These are phyloP conservation scores for Mastomys coucha DNA, from an alignment of 2,113 vertebrate species.

Conservation along the genomic window DNA sequence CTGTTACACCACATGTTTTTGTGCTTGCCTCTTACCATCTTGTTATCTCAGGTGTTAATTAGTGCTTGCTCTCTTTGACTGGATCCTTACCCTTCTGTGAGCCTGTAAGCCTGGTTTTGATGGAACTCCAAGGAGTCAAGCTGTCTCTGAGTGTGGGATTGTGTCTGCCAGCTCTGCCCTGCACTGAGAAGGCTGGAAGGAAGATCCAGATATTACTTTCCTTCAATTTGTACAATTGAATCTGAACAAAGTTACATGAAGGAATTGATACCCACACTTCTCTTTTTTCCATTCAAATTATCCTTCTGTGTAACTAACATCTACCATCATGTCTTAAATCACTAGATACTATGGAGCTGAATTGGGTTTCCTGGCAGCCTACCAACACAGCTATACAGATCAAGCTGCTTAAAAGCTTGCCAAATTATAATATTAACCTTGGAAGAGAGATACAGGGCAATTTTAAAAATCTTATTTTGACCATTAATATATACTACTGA, in stretches of 20 bases:
- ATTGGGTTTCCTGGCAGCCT: neutral
- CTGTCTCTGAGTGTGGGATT: too few relatives aligned
- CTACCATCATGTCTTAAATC: conserved; percentile 41
- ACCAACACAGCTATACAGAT: conserved; percentile 61
- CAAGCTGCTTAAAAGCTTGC: conserved; percentile 67
- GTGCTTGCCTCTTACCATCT: too few relatives aligned
- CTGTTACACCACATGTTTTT: too few relatives aligned
- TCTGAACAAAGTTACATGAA: neutral
- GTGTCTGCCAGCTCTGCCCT: too few relatives aligned
- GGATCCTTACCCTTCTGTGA: too few relatives aligned
- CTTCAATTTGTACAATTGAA: neutral
- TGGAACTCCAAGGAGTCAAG: too few relatives aligned
- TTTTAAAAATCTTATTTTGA: conserved; percentile 82
- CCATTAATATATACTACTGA: conserved; percentile 75
- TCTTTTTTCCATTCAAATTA: neutral
- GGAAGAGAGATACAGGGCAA: conserved; percentile 54
- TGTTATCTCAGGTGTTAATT: too few relatives aligned
- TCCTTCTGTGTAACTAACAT: neutral
- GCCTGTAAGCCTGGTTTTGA: too few relatives aligned
- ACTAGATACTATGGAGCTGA: conserved; percentile 56
- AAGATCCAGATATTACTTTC: neutral
- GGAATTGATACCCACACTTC: neutral
- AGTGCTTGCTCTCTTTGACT: too few relatives aligned
- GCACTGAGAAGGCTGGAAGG: too few relatives aligned
- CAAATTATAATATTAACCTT: conserved; percentile 82